A percentile compares a stretch with the other conserved stretches of the same genome.
Evolutionary conservation across 2,888 invertebrate species (phyloP).

Genomic region (Labia minor): DNA sequence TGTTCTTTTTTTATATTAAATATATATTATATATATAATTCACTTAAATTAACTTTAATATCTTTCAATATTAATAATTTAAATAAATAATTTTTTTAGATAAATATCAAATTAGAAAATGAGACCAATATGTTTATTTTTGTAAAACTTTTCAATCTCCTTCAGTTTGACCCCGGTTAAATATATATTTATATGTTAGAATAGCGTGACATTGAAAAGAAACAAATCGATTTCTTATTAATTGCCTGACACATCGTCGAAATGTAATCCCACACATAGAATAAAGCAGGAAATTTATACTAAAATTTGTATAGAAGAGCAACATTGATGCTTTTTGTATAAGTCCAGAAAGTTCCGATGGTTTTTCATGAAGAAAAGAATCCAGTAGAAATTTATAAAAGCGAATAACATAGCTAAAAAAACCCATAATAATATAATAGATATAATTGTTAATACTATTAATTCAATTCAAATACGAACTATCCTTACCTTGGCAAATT

Average conservation of each 20-base stretch:
- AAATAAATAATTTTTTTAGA: too few relatives aligned
- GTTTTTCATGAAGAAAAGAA: constrained; percentile 37
- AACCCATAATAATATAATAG: too few relatives aligned
- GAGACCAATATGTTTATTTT: too few relatives aligned
- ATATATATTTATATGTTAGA: background rate
- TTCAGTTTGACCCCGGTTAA: background rate
- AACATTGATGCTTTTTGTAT: constrained; percentile 49
- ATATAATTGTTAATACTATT: too few relatives aligned
- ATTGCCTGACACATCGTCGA: constrained; percentile 43
- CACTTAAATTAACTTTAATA: too few relatives aligned
- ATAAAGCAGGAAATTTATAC: constrained; percentile 52
- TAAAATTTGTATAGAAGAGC: constrained; percentile 54
- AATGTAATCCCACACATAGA: constrained; percentile 51
- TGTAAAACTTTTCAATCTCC: too few relatives aligned
- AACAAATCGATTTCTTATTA: constrained; percentile 36
- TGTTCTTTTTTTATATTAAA: too few relatives aligned
- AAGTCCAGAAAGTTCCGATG: constrained; percentile 41
- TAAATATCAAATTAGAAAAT: too few relatives aligned
- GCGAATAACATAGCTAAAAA: constrained; percentile 45
- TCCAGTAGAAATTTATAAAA: constrained; percentile 42
- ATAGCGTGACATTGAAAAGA: background rate
- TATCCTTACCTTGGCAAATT: constrained; percentile 48
- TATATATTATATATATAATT: too few relatives aligned
- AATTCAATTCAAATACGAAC: background rate
- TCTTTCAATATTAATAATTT: too few relatives aligned